phyloP scores from a whole-genome alignment of 2,888 invertebrate genomes.

The Ichneumon xanthorius region DNA sequence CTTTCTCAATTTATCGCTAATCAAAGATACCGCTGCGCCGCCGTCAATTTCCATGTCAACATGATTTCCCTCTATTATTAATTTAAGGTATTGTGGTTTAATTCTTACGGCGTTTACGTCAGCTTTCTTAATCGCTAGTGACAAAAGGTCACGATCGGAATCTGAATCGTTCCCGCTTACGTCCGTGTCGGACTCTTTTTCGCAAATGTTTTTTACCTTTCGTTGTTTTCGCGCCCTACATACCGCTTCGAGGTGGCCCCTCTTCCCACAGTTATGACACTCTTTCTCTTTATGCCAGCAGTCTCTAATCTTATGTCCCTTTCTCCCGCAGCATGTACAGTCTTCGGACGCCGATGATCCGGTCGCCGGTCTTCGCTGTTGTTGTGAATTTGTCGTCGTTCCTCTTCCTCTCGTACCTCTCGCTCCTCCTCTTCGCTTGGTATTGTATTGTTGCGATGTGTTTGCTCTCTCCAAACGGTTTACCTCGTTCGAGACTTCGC shows the following conservation, averaged over 20 bases:
- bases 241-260: background rate
- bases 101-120: background rate
- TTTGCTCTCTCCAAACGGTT: background rate
- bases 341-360: background rate
- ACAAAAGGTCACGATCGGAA: background rate
- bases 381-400: background rate
- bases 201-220: conserved; percentile 4
- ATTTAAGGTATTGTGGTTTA: background rate
- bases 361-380: background rate
- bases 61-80: conserved; percentile 4
- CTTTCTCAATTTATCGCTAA: background rate
- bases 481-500: conserved; percentile 5
- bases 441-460: background rate
- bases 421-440: background rate
- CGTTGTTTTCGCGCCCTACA: background rate
- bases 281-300: conserved; percentile 1
- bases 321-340: conserved; percentile 7
- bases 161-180: background rate
- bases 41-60: conserved; percentile 20
- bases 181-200: conserved; percentile 3
- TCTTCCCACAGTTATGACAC: background rate
- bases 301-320: background rate
- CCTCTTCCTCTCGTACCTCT: background rate
- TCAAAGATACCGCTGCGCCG: conserved; percentile 6
- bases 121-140: background rate